Evolutionary conservation across 2,888 invertebrate genomes (phyloP), one percentile per base, ranked within the genome.

Genomic region (Nematopogon swammerdamellus): DNA sequence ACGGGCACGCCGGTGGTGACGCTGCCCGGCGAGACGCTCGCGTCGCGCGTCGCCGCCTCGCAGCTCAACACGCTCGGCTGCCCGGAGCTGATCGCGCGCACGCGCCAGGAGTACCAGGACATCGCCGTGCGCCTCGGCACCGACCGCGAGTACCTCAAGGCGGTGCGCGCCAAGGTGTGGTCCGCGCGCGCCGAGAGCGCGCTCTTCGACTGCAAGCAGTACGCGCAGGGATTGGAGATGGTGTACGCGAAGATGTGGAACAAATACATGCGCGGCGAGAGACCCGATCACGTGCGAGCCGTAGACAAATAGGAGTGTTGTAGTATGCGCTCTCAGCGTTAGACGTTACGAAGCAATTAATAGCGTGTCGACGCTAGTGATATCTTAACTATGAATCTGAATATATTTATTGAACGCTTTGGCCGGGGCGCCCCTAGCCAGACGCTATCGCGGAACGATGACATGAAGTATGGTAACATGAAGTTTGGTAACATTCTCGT

Each of bases 1-100:
- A 98, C 99, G 1, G 99, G 99, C 51, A 99, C 98, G 6, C 99
- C 99, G 0, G 98, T 99, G 60, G 92, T 99, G 48, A 98, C 98
- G 0, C 77, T 97, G 58, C 97, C 98, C 0, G 92, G 95, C 56
- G 89, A 89, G 66, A 90, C 90, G 2, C 68, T 91, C 52, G 91
- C 91, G 3, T 91, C 90, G n/a, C 25, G 25, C 25, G 99, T 99
- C 53, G 99, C 99, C 25, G 95, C 98, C 8, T 98, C 97, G 52
- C 99, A 99, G 71, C 80, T 99, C 53, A 90, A 91, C 53, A 94
- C 97, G 3, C 84, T 99, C 29, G 99, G 99, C 6, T 93, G 94
- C 65, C 94, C 96, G 0, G 99, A 99, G 65, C 80, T 99, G 58
- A 93, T 99, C 53, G 98, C 99, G 16, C 85, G 89, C 57, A 91